Percentiles rank a stretch among this genome's conserved stretches.
Evolutionary conservation across 2,797 vertebrate species (phyloP).

Genomic region (Pelodytes ibericus): DNA sequence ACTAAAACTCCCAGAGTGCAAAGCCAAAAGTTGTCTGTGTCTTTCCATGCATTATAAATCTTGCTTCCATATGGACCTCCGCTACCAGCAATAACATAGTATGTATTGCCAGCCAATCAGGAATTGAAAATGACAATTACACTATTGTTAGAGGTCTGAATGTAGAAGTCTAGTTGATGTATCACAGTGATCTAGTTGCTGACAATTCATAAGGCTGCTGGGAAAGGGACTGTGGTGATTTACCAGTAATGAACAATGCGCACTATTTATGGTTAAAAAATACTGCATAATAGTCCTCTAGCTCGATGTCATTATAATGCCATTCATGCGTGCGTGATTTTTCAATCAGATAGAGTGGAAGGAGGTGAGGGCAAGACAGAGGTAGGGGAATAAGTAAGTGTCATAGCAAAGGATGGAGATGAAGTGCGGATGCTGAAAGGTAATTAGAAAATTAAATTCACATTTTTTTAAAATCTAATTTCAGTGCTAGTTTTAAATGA

Average conservation of each 20-base stretch:
- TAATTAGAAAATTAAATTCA: background rate
- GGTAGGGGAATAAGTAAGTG: background rate
- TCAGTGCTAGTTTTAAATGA: background rate
- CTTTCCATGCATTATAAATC: too few relatives aligned
- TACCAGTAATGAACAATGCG: background rate
- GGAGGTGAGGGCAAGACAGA: background rate
- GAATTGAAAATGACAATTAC: too few relatives aligned
- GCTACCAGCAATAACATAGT: too few relatives aligned
- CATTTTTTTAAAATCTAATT: background rate
- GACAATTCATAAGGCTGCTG: too few relatives aligned
- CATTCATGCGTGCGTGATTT: background rate
- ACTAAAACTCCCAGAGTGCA: too few relatives aligned
- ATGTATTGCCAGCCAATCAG: too few relatives aligned
- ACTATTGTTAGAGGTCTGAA: too few relatives aligned
- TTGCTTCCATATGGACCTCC: too few relatives aligned
- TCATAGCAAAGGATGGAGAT: background rate
- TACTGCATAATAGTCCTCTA: background rate
- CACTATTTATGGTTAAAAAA: background rate
- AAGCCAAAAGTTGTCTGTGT: too few relatives aligned
- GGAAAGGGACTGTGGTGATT: background rate
- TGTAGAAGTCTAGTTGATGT: too few relatives aligned
- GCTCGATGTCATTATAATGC: background rate
- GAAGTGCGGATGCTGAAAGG: background rate
- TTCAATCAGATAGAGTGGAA: background rate
- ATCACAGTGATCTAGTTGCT: too few relatives aligned